These are phyloP conservation scores for Emmelina monodactyla DNA, from an alignment of 2,888 invertebrate genomes.

Conservation along the genomic window DNA sequence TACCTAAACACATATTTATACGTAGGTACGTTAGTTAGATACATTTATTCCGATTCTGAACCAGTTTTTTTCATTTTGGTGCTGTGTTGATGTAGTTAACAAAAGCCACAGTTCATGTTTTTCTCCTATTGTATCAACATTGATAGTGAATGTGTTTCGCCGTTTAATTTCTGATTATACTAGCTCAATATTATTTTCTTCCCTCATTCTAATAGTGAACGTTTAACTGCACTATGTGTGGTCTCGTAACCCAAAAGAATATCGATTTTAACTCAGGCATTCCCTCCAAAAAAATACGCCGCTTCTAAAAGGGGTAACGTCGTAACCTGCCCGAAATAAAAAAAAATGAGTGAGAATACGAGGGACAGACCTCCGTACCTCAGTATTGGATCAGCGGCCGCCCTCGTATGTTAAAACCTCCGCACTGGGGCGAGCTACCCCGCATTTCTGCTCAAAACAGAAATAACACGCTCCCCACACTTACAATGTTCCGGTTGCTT, in stretches of 20 bases:
- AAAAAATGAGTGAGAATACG: constrained; percentile 52
- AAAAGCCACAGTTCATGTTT: too few relatives aligned
- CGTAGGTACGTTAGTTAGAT: too few relatives aligned
- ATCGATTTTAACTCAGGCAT: constrained; percentile 41
- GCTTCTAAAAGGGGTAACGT: constrained; percentile 51
- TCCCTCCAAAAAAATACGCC: constrained; percentile 51
- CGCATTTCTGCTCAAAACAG: constrained; percentile 48
- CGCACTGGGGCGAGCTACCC: constrained; percentile 45
- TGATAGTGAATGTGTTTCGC: too few relatives aligned
- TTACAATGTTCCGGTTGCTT: constrained; percentile 62
- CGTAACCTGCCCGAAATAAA: constrained; percentile 41
- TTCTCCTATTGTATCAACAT: too few relatives aligned
- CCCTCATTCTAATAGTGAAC: too few relatives aligned
- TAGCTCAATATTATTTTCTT: too few relatives aligned
- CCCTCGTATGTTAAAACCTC: constrained; percentile 42
- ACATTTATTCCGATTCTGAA: too few relatives aligned
- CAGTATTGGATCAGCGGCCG: constrained; percentile 48
- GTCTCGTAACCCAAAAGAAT: too few relatives aligned
- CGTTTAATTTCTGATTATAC: too few relatives aligned
- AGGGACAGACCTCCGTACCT: constrained; percentile 62
- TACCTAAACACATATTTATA: constrained; percentile 28
- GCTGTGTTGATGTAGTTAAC: too few relatives aligned
- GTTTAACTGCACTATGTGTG: too few relatives aligned
- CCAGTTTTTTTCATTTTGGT: too few relatives aligned
- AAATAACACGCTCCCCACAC: constrained; percentile 43